phyloP scores from a whole-genome alignment of 2,888 invertebrate genomes.

The Cheilosia urbana region DNA sequence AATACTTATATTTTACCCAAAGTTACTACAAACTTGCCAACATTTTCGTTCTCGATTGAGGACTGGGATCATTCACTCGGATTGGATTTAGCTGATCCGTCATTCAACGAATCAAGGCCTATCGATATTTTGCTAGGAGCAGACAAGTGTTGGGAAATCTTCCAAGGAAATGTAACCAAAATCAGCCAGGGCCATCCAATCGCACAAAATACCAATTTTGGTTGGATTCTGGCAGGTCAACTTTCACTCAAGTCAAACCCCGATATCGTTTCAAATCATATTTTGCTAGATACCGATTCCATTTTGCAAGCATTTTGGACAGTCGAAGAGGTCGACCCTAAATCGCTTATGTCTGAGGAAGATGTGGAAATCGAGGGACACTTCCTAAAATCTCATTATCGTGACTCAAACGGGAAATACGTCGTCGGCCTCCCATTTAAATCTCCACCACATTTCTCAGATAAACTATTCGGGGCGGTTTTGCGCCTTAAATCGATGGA shows the following conservation, averaged over 20 bases:
- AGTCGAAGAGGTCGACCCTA: slow-evolving; percentile 1
- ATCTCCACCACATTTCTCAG: too few species aligned
- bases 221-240: slow-evolving; percentile 10
- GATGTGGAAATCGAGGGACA: too few species aligned
- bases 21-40: too few species aligned
- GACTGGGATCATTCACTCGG: slow-evolving; percentile 8
- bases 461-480: too few species aligned
- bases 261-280: not conserved
- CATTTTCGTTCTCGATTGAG: too few species aligned
- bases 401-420: too few species aligned
- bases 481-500: too few species aligned
- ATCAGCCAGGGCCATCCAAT: too few species aligned
- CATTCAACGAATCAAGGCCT: slow-evolving; percentile 2
- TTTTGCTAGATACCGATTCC: slow-evolving; percentile 7
- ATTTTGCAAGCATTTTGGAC: slow-evolving; percentile 9
- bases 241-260: not conserved
- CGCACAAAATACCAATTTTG: slow-evolving; percentile 13
- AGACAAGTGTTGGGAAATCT: slow-evolving; percentile 12
- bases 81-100: slow-evolving; percentile 21
- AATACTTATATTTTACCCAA: too few species aligned
- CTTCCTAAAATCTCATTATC: too few species aligned
- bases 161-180: not conserved
- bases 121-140: slow-evolving; percentile 24
- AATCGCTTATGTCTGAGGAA: not conserved
- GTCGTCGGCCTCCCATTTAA: too few species aligned